Evolutionary conservation across 2,797 vertebrate genomes (phyloP).

Genomic region (Rhadinocentrus ornatus): DNA sequence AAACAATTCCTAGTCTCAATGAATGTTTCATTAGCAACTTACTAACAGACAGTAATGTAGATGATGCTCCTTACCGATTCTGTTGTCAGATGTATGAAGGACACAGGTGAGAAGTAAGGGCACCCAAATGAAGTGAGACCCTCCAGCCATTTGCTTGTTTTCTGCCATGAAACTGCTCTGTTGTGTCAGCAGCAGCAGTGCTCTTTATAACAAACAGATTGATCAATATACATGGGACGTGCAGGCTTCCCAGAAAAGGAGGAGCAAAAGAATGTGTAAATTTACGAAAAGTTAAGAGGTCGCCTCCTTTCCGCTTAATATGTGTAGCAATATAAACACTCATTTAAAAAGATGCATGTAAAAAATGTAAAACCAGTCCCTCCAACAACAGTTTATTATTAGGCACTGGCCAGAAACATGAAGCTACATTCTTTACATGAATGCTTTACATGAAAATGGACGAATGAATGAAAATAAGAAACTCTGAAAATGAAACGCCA

Average conservation of each 20-base stretch:
- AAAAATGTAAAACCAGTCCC: too few species aligned
- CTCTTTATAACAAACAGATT: conserved; percentile 28
- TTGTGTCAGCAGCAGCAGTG: not conserved
- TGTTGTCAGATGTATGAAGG: conserved; percentile 24
- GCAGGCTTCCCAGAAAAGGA: not conserved
- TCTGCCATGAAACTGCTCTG: not conserved
- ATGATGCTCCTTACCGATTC: conserved; percentile 26
- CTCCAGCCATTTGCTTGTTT: conserved; percentile 33
- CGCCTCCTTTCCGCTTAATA: not conserved
- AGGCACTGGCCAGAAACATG: not conserved
- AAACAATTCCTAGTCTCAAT: not conserved
- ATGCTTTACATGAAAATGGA: not conserved
- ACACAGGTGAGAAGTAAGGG: conserved; percentile 32
- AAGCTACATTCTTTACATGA: not conserved
- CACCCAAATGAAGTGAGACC: conserved; percentile 15
- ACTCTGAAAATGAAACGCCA: too few species aligned
- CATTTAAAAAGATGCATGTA: too few species aligned
- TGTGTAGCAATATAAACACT: not conserved
- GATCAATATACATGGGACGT: not conserved
- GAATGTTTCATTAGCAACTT: not conserved
- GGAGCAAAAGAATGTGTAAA: not conserved
- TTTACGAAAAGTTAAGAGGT: not conserved
- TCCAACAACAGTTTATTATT: too few species aligned
- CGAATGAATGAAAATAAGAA: not conserved
- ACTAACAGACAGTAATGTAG: not conserved